These are phyloP conservation scores for Acridotheres tristis DNA, from an alignment of 2,797 vertebrate species.

Conservation along the genomic window DNA sequence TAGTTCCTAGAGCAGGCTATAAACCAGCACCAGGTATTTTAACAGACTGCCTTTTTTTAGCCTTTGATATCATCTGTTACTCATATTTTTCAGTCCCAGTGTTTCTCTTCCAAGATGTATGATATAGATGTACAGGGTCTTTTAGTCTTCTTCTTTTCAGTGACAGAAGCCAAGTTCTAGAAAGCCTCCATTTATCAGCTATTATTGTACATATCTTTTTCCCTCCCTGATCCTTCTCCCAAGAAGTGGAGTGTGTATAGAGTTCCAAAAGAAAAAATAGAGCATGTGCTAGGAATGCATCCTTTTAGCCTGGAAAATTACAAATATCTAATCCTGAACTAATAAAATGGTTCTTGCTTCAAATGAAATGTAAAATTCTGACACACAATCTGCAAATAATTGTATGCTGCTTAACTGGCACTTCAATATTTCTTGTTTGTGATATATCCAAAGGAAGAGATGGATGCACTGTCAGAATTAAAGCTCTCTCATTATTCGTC, in stretches of 20 bases:
- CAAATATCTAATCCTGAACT: background rate
- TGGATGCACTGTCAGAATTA: constrained; percentile 35
- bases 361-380: background rate
- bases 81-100: background rate
- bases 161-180: background rate
- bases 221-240: background rate
- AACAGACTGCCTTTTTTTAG: constrained; percentile 7
- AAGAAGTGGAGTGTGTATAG: background rate
- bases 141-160: background rate
- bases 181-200: background rate
- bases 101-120: background rate
- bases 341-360: background rate
- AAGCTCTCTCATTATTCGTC: background rate
- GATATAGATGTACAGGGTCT: background rate
- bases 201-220: background rate
- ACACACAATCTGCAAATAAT: constrained; percentile 34
- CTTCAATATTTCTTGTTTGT: constrained; percentile 10
- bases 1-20: background rate
- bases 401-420: background rate
- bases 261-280: constrained; percentile 7
- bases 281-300: background rate
- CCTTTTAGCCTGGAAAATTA: background rate
- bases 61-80: background rate
- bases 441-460: constrained; percentile 19
- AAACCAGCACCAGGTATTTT: background rate